Conservation (phyloP, 2,888 invertebrate genomes). For the Conus canariensis region DNA sequence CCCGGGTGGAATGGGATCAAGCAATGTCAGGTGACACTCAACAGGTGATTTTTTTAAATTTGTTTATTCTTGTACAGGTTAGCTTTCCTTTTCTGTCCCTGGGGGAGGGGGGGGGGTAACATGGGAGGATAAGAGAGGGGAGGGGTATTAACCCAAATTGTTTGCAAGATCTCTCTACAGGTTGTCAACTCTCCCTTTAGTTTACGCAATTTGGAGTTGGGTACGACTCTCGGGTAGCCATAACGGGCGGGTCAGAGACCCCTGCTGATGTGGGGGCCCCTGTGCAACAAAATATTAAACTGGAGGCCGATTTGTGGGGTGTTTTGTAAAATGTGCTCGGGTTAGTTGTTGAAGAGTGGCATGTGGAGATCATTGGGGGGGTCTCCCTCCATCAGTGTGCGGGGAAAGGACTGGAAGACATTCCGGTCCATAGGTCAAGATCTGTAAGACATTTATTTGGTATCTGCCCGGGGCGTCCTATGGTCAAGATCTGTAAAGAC, state of each 20-base stretch:
- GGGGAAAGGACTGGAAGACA: no score
- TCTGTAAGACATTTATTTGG: no score
- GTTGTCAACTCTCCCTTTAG: background rate
- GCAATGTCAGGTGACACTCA: background rate
- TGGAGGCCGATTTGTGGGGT: no score
- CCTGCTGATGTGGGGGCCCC: background rate
- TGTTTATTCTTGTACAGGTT: background rate
- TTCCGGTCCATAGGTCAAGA: no score
- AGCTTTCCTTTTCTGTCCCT: background rate
- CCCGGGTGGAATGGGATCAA: background rate
- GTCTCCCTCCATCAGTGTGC: no score
- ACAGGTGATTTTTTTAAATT: background rate
- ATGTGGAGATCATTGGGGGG: no score
- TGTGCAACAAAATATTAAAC: no score
- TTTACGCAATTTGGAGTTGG: background rate
- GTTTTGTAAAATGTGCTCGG: no score
- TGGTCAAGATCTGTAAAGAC: no score
- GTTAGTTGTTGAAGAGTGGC: no score
- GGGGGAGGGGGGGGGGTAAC: background rate
- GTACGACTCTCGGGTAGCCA: background rate
- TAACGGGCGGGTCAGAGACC: background rate
- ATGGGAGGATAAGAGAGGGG: background rate
- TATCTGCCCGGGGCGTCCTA: no score
- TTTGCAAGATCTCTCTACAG: background rate
- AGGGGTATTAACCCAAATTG: background rate